These are phyloP conservation scores for Papilio helenus DNA, from an alignment of 1,140 invertebrate genomes.

Conservation along the genomic window DNA sequence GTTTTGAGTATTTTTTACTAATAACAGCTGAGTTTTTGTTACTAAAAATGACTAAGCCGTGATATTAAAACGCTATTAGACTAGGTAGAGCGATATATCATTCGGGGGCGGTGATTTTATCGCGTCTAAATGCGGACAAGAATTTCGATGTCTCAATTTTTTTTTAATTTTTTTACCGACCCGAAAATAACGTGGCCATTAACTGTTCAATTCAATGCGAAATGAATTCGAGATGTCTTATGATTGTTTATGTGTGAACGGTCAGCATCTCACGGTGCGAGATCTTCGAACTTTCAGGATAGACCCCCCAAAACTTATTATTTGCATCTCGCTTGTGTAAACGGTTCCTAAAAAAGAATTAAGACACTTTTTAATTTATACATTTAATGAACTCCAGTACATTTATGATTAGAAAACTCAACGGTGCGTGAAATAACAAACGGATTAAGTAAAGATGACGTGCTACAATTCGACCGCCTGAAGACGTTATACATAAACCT, in stretches of 20 bases:
- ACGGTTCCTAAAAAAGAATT: no score
- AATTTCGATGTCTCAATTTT: conserved; percentile 75
- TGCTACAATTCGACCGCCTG: conserved; percentile 57
- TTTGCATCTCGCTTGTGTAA: no score
- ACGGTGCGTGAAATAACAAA: conserved; percentile 69
- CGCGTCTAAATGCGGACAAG: conserved; percentile 74
- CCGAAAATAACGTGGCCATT: conserved; percentile 71
- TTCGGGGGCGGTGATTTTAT: conserved; percentile 76
- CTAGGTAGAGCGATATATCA: conserved; percentile 73
- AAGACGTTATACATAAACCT: conserved; percentile 51
- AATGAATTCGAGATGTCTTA: conserved; percentile 56
- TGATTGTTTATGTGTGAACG: conserved; percentile 69
- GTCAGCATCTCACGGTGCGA: conserved; percentile 59
- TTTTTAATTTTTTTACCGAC: conserved; percentile 67
- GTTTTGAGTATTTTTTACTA: conserved; percentile 52
- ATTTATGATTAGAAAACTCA: conserved; percentile 39
- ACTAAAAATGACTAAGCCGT: conserved; percentile 66
- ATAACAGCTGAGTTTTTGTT: conserved; percentile 56
- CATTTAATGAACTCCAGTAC: background rate
- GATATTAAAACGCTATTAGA: conserved; percentile 82
- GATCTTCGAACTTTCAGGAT: conserved; percentile 42
- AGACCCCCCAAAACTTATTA: conserved; percentile 53
- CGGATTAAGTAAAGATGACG: conserved; percentile 70
- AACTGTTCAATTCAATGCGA: conserved; percentile 56
- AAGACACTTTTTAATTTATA: conserved; percentile 11